These are phyloP conservation scores for Theretra japonica DNA, from an alignment of 2,888 invertebrate genomes.

Conservation along the genomic window DNA sequence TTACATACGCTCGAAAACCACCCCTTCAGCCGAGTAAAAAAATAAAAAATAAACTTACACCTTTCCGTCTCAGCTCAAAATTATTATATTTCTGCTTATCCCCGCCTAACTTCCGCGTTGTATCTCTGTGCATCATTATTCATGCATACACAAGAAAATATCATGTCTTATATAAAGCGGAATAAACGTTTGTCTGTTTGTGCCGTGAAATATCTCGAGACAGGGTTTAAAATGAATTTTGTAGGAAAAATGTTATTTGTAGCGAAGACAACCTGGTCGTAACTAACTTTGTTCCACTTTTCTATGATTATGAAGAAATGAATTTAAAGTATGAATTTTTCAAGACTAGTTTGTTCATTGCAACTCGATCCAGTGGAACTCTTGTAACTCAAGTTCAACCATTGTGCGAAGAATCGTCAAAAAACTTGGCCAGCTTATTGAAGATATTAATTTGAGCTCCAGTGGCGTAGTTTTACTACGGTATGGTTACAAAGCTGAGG, in stretches of 20 bases:
- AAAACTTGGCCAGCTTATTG: no score
- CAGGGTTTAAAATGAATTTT: not conserved
- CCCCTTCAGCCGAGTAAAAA: not conserved
- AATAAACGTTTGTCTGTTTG: slow-evolving; percentile 8
- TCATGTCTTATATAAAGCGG: slow-evolving; percentile 1
- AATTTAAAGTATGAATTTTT: no score
- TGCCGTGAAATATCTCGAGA: slow-evolving; percentile 2
- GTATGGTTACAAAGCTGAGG: no score
- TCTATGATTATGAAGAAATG: no score
- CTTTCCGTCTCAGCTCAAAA: not conserved
- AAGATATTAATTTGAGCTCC: no score
- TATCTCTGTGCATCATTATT: slow-evolving; percentile 3
- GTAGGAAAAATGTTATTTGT: not conserved
- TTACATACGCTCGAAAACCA: no score
- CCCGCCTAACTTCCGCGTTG: not conserved
- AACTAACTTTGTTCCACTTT: not conserved
- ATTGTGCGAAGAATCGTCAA: no score
- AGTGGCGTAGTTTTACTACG: no score
- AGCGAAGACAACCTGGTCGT: not conserved
- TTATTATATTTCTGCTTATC: slow-evolving; percentile 10
- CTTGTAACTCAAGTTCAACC: no score
- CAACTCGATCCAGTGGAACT: no score
- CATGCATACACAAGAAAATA: slow-evolving; percentile 16
- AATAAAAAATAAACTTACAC: not conserved
- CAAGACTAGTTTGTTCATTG: no score